Percentiles rank a stretch among this genome's conserved stretches.
These are phyloP conservation scores for Drosophila setifemur DNA, from an alignment of 1,140 invertebrate genomes.

Conservation along the genomic window DNA sequence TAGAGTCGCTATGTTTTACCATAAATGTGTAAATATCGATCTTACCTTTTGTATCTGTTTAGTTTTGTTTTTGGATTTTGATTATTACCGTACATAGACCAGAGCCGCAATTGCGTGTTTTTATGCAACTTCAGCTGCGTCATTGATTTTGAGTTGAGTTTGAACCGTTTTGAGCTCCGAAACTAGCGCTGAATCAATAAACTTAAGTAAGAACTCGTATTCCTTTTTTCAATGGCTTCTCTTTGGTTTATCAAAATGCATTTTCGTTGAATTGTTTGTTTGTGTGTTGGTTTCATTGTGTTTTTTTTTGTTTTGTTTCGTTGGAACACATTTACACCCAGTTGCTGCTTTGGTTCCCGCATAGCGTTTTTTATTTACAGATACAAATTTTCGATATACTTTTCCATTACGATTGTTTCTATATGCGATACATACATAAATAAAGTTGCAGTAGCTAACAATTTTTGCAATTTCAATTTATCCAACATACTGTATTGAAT, in stretches of 20 bases:
- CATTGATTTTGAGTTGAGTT: constrained; percentile 58
- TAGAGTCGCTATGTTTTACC: constrained; percentile 39
- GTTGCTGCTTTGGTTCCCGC: constrained; percentile 61
- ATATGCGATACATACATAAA: constrained; percentile 64
- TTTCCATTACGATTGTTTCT: constrained; percentile 43
- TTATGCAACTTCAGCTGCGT: constrained; percentile 78
- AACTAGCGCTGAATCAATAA: constrained; percentile 43
- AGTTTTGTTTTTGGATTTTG: constrained; percentile 33
- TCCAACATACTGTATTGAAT: constrained; percentile 69
- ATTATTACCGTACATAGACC: constrained; percentile 43
- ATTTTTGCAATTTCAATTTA: constrained; percentile 74
- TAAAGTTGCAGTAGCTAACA: constrained; percentile 68
- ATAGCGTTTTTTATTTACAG: constrained; percentile 37
- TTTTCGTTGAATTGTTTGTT: constrained; percentile 65
- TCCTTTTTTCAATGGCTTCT: constrained; percentile 46
- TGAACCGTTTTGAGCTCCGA: constrained; percentile 51
- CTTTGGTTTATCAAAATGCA: constrained; percentile 42
- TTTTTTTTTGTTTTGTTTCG: constrained; percentile 55
- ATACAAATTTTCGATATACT: constrained; percentile 12
- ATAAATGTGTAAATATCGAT: constrained; percentile 30
- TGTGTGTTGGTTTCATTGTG: constrained; percentile 57
- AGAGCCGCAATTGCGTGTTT: constrained; percentile 55
- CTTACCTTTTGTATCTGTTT: constrained; percentile 11
- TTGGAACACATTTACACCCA: constrained; percentile 54
- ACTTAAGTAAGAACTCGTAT: constrained; percentile 29